phyloP scores from a whole-genome alignment of 1,140 invertebrate genomes.

The Leptopilina clavipes region DNA sequence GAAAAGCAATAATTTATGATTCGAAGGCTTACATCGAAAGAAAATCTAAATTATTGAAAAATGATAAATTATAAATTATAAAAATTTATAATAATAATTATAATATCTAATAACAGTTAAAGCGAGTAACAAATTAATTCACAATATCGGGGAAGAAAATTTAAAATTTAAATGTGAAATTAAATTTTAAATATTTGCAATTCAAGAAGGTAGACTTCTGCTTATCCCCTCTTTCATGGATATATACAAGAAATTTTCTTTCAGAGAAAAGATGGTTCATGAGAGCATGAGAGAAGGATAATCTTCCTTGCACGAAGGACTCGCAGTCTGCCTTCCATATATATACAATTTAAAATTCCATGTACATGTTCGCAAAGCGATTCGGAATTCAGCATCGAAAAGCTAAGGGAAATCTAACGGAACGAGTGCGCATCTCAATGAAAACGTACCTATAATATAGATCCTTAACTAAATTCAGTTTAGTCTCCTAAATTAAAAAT shows the following conservation, averaged over 20 bases:
- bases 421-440: background rate
- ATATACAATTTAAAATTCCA: slow-evolving; percentile 24
- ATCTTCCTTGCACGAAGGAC: slow-evolving; percentile 17
- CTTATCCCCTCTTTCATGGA: background rate
- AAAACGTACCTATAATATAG: background rate
- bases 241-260: slow-evolving; percentile 8
- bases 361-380: slow-evolving; percentile 12
- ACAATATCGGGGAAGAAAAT: no score
- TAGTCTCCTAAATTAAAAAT: background rate
- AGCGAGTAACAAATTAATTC: no score
- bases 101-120: no score
- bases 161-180: background rate
- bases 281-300: background rate
- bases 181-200: slow-evolving; percentile 10
- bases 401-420: slow-evolving; percentile 24
- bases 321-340: background rate
- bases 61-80: no score
- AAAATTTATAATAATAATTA: no score
- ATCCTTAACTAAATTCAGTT: background rate
- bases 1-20: no score
- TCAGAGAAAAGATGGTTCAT: background rate
- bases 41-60: no score
- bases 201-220: background rate
- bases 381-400: slow-evolving; percentile 15
- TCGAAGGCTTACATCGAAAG: no score